These are phyloP conservation scores for Lagothrix lagotricha DNA, from an alignment of 2,797 vertebrate genomes.

Conservation along the genomic window DNA sequence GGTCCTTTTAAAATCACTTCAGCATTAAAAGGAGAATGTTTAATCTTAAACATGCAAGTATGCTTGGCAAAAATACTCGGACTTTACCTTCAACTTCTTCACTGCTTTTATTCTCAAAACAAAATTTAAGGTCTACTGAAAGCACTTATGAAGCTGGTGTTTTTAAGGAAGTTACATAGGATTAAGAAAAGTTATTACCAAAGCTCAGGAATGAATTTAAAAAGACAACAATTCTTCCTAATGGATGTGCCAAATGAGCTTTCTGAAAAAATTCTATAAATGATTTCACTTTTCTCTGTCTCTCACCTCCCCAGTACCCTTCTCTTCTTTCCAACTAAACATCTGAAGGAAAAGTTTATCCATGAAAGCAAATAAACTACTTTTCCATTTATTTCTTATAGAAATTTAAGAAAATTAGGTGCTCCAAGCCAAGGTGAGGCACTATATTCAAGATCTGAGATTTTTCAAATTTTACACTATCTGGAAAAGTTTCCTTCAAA, in stretches of 20 bases:
- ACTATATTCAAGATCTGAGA: neutral
- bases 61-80: neutral
- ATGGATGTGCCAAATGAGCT: neutral
- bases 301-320: neutral
- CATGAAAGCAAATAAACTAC: neutral
- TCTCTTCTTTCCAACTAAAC: constrained; percentile 2
- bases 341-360: neutral
- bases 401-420: neutral
- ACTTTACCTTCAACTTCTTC: neutral
- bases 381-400: neutral
- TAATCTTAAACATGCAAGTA: constrained; percentile 43
- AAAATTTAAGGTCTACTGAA: constrained; percentile 3
- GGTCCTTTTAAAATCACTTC: constrained; percentile 67
- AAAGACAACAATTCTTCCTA: neutral
- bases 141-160: neutral
- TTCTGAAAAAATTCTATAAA: constrained; percentile 15
- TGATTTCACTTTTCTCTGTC: neutral
- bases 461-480: neutral
- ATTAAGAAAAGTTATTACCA: neutral
- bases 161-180: neutral
- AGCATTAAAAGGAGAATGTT: constrained; percentile 40
- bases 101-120: neutral
- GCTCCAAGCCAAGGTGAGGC: neutral
- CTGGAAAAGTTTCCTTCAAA: neutral
- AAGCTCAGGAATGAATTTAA: neutral